Base-by-base conservation (phyloP, 2,797 vertebrate species). In the Nyctibius grandis region DNA sequence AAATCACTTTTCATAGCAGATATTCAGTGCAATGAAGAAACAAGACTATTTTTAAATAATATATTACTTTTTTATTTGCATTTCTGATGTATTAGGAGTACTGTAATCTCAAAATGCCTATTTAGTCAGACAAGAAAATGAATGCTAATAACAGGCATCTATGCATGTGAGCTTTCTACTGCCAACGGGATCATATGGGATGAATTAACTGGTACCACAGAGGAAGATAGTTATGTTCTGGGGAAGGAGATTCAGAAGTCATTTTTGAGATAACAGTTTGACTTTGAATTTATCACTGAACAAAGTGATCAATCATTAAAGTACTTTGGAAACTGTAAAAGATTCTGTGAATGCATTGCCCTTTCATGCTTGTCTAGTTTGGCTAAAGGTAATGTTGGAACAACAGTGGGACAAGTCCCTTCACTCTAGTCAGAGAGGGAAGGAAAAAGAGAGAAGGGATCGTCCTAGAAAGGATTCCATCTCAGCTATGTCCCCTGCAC, bases 51-150 rank as follows among this genome's bases (percentile, higher is more conserved):
- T 91, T 95, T n/a, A 78, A 88, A 65, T 96, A 92, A 92, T 85
- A 22, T 50, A 83, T 73, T 70, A 84, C 29, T 84, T 74, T 89
- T 93, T 95, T 59, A 88, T 94, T 96, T 90, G 15, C 64, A 56
- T 94, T 97, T 92, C 87, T 89, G 78, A 48, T 79, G 13, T 91
- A 88, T 81, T 70, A 70, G 28, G n/a, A 85, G 28, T 38, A 50
- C 23, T 83, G 53, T 34, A 59, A 92, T 91, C 84, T 96, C 83
- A 85, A 93, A 93, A 91, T 78, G 48, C 67, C 69, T 95, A 61
- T 96, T 94, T 93, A 94, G 67, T 96, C 68, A 93, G 45, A 75
- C 59, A 88, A 95, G 64, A 60, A 96, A 85, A 95, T 67, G 33
- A 67, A 95, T 94, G 68, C 72, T 91, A 93, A 50, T 92, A 80